phyloP scores from a whole-genome alignment of 2,797 vertebrate species.

The Distichodus sexfasciatus region DNA sequence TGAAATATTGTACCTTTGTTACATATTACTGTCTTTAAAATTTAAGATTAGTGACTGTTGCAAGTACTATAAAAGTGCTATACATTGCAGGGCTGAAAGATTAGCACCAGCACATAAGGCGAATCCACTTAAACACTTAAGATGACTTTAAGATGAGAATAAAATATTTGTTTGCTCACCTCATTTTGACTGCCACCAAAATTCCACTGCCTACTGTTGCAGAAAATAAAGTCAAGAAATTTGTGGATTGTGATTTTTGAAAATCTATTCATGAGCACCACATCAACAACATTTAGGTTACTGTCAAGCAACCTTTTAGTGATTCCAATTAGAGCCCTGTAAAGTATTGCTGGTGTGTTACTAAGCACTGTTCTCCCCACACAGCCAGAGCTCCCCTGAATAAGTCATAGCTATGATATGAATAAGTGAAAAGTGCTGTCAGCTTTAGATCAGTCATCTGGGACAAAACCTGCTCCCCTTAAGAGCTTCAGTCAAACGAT shows the following conservation, averaged over 20 bases:
- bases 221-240: not conserved
- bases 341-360: conserved; percentile 23
- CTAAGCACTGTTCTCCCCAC: conserved; percentile 20
- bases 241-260: not conserved
- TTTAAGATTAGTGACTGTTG: conserved; percentile 13
- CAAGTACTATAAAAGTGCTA: conserved; percentile 1
- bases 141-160: conserved; percentile 13
- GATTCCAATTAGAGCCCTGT: conserved; percentile 1
- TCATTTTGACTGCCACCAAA: not conserved
- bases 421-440: conserved; percentile 50
- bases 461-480: conserved; percentile 24
- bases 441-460: conserved; percentile 35
- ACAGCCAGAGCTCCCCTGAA: conserved; percentile 37
- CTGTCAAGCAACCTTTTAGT: not conserved
- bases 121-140: conserved; percentile 17
- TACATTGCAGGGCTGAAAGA: conserved; percentile 4
- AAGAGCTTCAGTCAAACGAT: conserved; percentile 31
- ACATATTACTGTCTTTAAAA: conserved; percentile 8
- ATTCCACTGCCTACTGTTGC: not conserved
- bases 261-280: not conserved
- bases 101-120: not conserved
- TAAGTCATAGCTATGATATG: conserved; percentile 47
- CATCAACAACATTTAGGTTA: not conserved
- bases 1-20: conserved; percentile 10
- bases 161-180: not conserved